phyloP scores from a whole-genome alignment of 1,140 invertebrate species.

The Ips nitidus region DNA sequence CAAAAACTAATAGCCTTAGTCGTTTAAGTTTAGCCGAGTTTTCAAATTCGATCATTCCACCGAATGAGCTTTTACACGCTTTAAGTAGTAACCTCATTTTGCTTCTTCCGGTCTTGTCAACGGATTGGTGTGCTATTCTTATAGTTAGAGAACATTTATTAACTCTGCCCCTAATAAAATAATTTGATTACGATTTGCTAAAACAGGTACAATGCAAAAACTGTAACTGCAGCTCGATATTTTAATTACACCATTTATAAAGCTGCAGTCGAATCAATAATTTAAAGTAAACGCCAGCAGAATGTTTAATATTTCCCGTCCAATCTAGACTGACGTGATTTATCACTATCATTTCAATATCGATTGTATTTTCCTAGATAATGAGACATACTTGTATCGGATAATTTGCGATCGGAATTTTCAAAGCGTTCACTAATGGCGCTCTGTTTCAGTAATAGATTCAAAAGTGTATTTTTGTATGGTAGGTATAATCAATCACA shows the following conservation, averaged over 20 bases:
- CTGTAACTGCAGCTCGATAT: not conserved
- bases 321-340: constrained; percentile 20
- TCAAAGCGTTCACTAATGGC: no score
- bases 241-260: constrained; percentile 23
- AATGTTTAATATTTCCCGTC: constrained; percentile 19
- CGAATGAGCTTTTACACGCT: no score
- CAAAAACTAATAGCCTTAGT: no score
- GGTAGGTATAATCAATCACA: no score
- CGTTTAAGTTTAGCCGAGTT: no score
- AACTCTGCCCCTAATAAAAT: not conserved
- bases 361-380: constrained; percentile 13
- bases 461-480: no score
- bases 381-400: constrained; percentile 12
- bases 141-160: not conserved
- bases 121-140: not conserved
- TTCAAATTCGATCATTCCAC: no score
- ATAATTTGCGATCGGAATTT: constrained; percentile 7
- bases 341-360: constrained; percentile 20
- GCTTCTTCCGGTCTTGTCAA: no score
- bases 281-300: constrained; percentile 22
- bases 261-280: constrained; percentile 19
- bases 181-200: not conserved
- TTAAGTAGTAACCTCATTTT: no score
- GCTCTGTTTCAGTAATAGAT: no score
- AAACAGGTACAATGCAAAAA: not conserved